These are phyloP conservation scores for Cyclophora punctaria DNA, from an alignment of 2,888 invertebrate species.

Conservation along the genomic window DNA sequence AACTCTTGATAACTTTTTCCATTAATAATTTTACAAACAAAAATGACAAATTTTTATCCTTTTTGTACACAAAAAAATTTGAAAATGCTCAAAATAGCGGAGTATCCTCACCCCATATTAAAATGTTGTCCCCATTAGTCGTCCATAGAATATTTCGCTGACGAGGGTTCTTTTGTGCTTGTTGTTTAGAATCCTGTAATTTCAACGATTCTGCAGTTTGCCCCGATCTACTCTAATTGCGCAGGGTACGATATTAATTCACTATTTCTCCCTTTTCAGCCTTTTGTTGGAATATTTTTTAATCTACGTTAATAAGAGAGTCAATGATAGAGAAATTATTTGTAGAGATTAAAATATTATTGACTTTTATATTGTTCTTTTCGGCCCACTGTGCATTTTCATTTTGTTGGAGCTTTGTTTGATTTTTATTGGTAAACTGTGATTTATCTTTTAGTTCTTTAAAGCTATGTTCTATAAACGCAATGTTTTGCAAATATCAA, in stretches of 20 bases:
- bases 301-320: conserved; percentile 49
- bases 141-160: conserved; percentile 39
- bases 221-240: conserved; percentile 55
- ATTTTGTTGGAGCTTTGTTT: no score
- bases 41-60: no score
- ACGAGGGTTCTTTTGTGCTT: conserved; percentile 51
- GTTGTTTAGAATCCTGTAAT: conserved; percentile 66
- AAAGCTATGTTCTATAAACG: no score
- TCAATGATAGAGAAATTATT: conserved; percentile 13
- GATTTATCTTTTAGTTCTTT: no score
- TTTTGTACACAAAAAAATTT: no score
- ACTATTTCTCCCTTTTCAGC: conserved; percentile 47
- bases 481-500: no score
- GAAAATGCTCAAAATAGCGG: no score
- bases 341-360: conserved; percentile 10
- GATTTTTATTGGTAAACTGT: no score
- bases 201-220: conserved; percentile 66
- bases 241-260: conserved; percentile 53
- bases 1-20: no score
- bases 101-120: conserved; percentile 53
- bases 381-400: not conserved
- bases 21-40: no score
- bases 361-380: conserved; percentile 8
- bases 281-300: conserved; percentile 55
- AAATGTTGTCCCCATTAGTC: conserved; percentile 65